Percentiles rank a stretch among this genome's conserved stretches.
Evolutionary conservation across 2,113 vertebrate species (phyloP).

Genomic region (Electrona antarctica): DNA sequence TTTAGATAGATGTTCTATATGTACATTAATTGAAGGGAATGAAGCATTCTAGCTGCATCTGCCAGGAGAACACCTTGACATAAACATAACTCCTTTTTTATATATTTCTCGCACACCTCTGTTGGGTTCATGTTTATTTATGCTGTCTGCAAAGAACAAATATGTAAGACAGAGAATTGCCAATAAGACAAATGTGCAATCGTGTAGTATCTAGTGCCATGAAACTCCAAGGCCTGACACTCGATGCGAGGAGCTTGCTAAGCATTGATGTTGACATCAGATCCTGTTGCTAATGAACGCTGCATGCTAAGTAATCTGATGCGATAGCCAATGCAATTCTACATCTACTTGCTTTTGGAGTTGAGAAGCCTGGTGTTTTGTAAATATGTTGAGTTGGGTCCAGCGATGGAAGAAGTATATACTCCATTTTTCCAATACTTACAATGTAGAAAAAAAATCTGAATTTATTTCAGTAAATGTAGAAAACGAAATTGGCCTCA

Average conservation of each 20-base stretch:
- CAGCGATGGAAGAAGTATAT: no score
- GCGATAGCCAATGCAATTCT: conserved; percentile 35
- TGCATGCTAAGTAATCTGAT: conserved; percentile 37
- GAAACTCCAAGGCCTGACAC: conserved; percentile 32
- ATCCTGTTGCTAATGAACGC: conserved; percentile 55
- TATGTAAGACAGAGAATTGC: conserved; percentile 17
- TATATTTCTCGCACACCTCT: conserved; percentile 19
- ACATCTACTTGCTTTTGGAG: conserved; percentile 13
- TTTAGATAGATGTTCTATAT: background rate
- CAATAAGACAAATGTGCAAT: conserved; percentile 50
- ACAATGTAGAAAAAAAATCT: no score
- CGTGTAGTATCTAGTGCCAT: conserved; percentile 15
- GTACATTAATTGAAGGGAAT: conserved; percentile 32
- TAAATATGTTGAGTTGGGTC: conserved; percentile 3
- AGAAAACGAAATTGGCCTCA: no score
- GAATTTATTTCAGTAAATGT: no score
- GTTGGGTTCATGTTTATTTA: conserved; percentile 36
- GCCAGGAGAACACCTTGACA: conserved; percentile 37
- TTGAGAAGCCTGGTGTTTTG: conserved; percentile 31
- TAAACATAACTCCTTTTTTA: conserved; percentile 38
- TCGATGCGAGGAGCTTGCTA: conserved; percentile 43
- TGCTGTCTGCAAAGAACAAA: conserved; percentile 22
- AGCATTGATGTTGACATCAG: conserved; percentile 45
- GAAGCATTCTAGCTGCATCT: conserved; percentile 42
- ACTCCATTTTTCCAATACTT: no score